These are phyloP conservation scores for Urocyon cinereoargenteus DNA, from an alignment of 2,797 vertebrate genomes.

Conservation along the genomic window DNA sequence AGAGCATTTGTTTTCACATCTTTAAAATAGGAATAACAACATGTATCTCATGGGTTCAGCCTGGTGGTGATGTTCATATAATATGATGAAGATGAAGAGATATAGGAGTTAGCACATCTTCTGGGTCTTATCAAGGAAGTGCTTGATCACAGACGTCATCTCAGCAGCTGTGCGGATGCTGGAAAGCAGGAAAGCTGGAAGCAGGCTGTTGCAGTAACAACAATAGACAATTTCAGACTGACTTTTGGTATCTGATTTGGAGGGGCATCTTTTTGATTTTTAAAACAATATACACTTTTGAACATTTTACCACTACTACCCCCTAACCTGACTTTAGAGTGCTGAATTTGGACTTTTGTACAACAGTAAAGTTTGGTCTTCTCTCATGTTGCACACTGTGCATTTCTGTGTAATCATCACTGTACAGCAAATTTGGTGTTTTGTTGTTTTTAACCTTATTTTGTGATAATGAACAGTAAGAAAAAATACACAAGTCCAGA, in stretches of 20 bases:
- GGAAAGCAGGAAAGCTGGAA: not conserved
- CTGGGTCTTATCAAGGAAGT: not conserved
- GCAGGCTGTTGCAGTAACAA: not conserved
- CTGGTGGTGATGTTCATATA: not conserved
- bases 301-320: not conserved
- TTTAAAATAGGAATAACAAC: constrained; percentile 32
- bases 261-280: not conserved
- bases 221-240: not conserved
- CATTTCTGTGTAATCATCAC: not conserved
- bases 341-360: not conserved
- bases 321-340: not conserved
- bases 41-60: not conserved
- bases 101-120: not conserved
- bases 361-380: not conserved
- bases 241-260: not conserved
- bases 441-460: constrained; percentile 6
- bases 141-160: not conserved
- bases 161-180: not conserved
- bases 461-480: constrained; percentile 38
- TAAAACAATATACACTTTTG: not conserved
- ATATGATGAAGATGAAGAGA: not conserved
- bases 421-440: not conserved
- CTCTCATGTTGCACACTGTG: not conserved
- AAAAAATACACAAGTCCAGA: not conserved
- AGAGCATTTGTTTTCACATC: not conserved